Conservation (phyloP, 2,797 vertebrate species). For the Spinibarbus caldwelli region DNA sequence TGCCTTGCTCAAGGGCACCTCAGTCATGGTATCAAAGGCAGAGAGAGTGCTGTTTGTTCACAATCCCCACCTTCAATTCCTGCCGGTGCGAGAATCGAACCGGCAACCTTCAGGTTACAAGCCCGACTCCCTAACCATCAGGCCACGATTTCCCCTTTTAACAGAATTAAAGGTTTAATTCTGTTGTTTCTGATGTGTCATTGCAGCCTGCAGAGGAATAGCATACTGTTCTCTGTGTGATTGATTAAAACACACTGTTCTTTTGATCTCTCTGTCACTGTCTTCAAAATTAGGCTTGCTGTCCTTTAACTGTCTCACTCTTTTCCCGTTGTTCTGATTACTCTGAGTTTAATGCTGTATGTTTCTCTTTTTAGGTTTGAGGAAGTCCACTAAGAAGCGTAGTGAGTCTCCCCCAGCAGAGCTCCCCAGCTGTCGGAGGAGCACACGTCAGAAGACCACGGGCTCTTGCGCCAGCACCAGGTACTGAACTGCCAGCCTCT, state of each 20-base stretch:
- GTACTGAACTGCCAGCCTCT: conserved; percentile 16
- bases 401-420: conserved; percentile 99
- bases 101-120: too few species aligned
- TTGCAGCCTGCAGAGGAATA: not conserved
- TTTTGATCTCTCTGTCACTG: not conserved
- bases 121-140: too few species aligned
- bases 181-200: not conserved
- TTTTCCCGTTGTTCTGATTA: not conserved
- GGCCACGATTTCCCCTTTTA: too few species aligned
- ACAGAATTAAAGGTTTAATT: not conserved
- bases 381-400: conserved; percentile 98
- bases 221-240: not conserved
- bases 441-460: conserved; percentile 99
- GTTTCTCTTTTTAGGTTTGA: conserved; percentile 81
- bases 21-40: too few species aligned
- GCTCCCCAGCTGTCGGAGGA: conserved; percentile 99
- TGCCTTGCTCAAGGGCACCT: too few species aligned
- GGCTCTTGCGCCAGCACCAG: conserved; percentile 99
- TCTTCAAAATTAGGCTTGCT: not conserved
- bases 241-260: not conserved
- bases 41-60: too few species aligned
- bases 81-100: too few species aligned
- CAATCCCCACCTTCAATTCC: too few species aligned
- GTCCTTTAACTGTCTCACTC: not conserved
- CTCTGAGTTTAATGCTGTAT: not conserved